phyloP scores from a whole-genome alignment of 2,888 invertebrate genomes.

The Cheilosia vulpina region DNA sequence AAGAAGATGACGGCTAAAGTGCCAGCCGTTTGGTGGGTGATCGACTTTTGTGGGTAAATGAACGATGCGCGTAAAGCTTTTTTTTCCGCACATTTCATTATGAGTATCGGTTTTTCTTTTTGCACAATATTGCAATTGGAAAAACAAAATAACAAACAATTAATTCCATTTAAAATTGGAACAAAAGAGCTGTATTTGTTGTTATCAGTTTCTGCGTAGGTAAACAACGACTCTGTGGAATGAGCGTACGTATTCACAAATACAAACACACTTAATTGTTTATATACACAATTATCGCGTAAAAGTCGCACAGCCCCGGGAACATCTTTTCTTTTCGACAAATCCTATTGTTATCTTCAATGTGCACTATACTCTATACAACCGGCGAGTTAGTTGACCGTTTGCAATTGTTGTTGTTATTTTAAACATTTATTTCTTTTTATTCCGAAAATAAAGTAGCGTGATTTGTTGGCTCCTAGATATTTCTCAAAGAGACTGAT shows the following conservation, averaged over 20 bases:
- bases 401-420: conserved; percentile 14
- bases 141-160: conserved; percentile 6
- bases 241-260: conserved; percentile 13
- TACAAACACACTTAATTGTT: neutral
- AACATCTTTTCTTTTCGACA: conserved; percentile 10
- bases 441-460: neutral
- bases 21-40: conserved; percentile 44
- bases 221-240: conserved; percentile 33
- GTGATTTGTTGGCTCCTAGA: neutral
- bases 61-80: conserved; percentile 61
- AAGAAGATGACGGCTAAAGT: conserved; percentile 3
- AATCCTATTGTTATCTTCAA: conserved; percentile 31
- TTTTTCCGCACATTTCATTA: neutral
- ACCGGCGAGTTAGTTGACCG: conserved; percentile 28
- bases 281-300: conserved; percentile 8
- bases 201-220: conserved; percentile 33
- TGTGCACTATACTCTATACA: neutral
- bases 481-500: conserved; percentile 26
- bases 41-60: conserved; percentile 71
- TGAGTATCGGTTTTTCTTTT: conserved; percentile 1
- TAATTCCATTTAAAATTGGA: conserved; percentile 15
- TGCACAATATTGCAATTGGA: conserved; percentile 13
- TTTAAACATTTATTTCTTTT: neutral
- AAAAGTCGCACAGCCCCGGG: neutral
- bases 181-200: conserved; percentile 23